Evolutionary conservation across 2,888 invertebrate genomes (phyloP), one percentile per base, ranked within the genome.

Genomic region (Pantelozetes paolii): DNA sequence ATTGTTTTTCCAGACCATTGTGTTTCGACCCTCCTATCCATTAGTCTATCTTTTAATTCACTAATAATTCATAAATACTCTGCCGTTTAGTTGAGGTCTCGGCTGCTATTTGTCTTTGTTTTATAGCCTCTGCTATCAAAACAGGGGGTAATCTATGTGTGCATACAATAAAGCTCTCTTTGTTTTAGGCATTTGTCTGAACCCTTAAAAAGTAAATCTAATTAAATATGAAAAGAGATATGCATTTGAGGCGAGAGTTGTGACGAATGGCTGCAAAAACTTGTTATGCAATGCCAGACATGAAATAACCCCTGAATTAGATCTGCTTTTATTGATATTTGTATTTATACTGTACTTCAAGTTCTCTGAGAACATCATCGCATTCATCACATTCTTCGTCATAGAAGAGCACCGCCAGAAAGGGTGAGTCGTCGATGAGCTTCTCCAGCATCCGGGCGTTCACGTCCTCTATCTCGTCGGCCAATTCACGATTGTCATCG

Each of bases 381-480:
- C 80, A 80, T 23, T 79, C 80, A 9, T 77, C 77, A 70, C 79
- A 79, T 23, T 80, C 79, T 2, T 77, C 73, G 23, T 79, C 79
- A 64, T 77, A 94, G 83, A 93, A 94, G 84, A 93, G 92, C 23
- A 94, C 94, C 62, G 92, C 94, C 75, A 94, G 84, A 79, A 94
- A 87, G 73, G 92, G 90, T 20, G 93, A 93, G 81, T 92, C 91
- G 26, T 88, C 89, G 79, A 94, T 85, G 71, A 94, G 85, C 79
- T 92, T 86, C 78, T 90, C 89, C 78, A 94, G 83, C 94, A 94
- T 94, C 79, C 92, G 87, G 48, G 74, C 75, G 80, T 94, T 94
- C 11, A 94, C 93, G 42, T 91, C 90, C 84, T 94, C 94, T 78
- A 94, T 94, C 85, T 94, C 94, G 83, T 94, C 94, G 26, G 92